Conservation (phyloP, 2,888 invertebrate species). For the Rugalucina vietnamica region DNA sequence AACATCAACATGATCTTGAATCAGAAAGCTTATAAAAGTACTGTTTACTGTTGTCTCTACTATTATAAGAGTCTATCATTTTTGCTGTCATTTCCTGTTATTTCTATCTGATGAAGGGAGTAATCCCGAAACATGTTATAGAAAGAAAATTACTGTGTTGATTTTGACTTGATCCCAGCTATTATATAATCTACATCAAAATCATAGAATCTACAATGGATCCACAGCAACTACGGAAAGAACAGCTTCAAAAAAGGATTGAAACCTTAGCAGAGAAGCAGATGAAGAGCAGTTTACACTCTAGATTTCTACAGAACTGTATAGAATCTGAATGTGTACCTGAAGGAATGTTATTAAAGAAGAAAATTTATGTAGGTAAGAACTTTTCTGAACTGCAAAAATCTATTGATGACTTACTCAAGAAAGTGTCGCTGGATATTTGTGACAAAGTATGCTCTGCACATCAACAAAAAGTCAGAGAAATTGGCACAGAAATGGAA, state of each 20-base stretch:
- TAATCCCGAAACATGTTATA: no score
- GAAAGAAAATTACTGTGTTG: no score
- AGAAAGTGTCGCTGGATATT: background rate
- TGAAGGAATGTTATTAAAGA: background rate
- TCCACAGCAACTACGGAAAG: no score
- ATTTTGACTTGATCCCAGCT: no score
- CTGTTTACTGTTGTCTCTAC: no score
- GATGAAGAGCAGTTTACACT: background rate
- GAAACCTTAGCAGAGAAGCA: background rate
- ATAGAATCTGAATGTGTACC: background rate
- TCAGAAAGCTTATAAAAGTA: no score
- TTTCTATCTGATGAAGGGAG: no score
- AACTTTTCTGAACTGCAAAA: background rate
- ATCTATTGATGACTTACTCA: background rate
- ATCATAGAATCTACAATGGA: no score
- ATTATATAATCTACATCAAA: no score
- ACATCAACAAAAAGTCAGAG: background rate
- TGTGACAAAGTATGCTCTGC: background rate
- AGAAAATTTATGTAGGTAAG: background rate
- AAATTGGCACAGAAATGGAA: background rate
- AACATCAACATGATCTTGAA: no score
- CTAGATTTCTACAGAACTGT: background rate
- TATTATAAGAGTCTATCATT: no score
- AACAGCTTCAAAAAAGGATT: background rate
- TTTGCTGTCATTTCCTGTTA: no score